Conservation (phyloP, 1,140 invertebrate genomes). For the Drosophila jambulina region DNA sequence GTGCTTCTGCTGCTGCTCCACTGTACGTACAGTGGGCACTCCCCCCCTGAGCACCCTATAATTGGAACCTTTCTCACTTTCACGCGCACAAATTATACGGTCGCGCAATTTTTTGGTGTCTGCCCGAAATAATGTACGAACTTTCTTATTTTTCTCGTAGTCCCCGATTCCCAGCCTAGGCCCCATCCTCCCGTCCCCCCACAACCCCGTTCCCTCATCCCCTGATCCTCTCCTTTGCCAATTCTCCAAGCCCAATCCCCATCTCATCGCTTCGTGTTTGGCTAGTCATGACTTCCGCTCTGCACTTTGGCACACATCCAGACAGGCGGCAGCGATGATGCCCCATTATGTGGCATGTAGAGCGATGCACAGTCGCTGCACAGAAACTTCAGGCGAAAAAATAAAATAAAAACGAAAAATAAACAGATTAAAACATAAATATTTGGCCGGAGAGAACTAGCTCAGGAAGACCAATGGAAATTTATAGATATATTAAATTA, state of each 20-base stretch:
- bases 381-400: background rate
- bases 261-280: slow-evolving; percentile 79
- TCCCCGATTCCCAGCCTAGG: slow-evolving; percentile 29
- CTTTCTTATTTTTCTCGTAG: slow-evolving; percentile 67
- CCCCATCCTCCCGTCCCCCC: background rate
- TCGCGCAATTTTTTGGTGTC: slow-evolving; percentile 66
- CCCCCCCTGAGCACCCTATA: slow-evolving; percentile 50
- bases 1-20: slow-evolving; percentile 29
- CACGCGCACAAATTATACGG: slow-evolving; percentile 82
- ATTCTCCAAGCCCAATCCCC: slow-evolving; percentile 47
- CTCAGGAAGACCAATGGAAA: background rate
- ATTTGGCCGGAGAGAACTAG: background rate
- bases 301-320: slow-evolving; percentile 68
- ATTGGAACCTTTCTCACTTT: slow-evolving; percentile 83
- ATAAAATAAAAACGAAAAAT: background rate
- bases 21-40: slow-evolving; percentile 10
- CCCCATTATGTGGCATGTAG: slow-evolving; percentile 79
- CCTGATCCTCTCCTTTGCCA: slow-evolving; percentile 21
- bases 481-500: background rate
- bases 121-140: slow-evolving; percentile 80
- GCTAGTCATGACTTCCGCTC: slow-evolving; percentile 82
- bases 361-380: slow-evolving; percentile 49
- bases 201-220: background rate
- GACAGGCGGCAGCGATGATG: slow-evolving; percentile 49
- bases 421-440: slow-evolving; percentile 3